Conservation (phyloP, 37 sponge, comb jelly and placozoan species). For the Aphrocallistes beatrix region DNA sequence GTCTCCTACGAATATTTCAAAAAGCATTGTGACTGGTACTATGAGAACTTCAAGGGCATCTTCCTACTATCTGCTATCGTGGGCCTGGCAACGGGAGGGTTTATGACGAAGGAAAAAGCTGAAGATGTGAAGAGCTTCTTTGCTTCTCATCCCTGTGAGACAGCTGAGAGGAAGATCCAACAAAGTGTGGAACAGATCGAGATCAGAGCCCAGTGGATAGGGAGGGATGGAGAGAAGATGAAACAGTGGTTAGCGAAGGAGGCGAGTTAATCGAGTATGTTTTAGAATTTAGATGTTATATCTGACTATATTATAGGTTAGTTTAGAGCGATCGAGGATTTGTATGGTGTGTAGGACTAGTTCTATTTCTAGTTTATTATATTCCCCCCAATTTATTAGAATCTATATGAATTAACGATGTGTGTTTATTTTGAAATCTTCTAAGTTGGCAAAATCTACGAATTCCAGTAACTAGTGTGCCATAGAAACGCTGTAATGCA, state of each 20-base stretch:
- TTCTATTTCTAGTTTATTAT: too few relatives aligned
- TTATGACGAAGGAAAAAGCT: conserved; percentile 44
- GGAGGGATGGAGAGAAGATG: conserved; percentile 45
- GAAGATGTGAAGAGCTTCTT: conserved; percentile 66
- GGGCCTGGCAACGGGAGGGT: not conserved
- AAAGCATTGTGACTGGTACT: not conserved
- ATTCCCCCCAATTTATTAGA: too few relatives aligned
- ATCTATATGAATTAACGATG: too few relatives aligned
- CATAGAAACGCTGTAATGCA: too few relatives aligned
- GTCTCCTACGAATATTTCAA: not conserved
- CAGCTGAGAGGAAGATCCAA: conserved; percentile 54
- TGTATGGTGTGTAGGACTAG: too few relatives aligned
- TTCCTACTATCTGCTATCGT: not conserved
- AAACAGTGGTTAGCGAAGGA: conserved; percentile 29
- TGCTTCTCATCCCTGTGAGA: conserved; percentile 44
- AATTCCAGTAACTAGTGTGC: too few relatives aligned
- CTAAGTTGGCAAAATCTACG: too few relatives aligned
- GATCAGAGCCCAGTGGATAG: conserved; percentile 61
- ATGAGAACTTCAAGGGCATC: not conserved
- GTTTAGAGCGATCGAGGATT: not conserved
- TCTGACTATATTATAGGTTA: not conserved
- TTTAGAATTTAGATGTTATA: not conserved
- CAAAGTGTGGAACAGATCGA: conserved; percentile 69
- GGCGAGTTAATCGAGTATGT: not conserved
- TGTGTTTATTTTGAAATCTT: too few relatives aligned